A percentile compares a stretch with the other conserved stretches of the same genome.
These are phyloP conservation scores for Ivindomyrus marchei DNA, from an alignment of 2,113 vertebrate genomes.

Conservation along the genomic window DNA sequence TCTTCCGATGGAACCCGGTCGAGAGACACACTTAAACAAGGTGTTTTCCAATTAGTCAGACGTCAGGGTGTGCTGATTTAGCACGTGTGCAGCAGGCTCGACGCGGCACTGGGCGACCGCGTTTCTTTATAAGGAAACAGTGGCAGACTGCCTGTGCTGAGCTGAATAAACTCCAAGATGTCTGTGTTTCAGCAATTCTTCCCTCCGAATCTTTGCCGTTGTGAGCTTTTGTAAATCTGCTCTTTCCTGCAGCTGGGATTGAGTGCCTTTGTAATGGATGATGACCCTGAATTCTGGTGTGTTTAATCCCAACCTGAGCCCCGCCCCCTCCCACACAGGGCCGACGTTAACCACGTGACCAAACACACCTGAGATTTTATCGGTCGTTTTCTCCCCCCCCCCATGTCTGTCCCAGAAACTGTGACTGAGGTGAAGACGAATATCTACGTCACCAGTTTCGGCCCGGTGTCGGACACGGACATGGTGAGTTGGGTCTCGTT, in stretches of 20 bases:
- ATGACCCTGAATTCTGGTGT: not conserved
- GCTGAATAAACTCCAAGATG: not conserved
- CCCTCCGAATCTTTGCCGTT: not conserved
- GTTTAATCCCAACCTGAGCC: not conserved
- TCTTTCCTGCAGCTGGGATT: not conserved
- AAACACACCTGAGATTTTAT: not conserved
- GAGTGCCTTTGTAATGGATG: not conserved
- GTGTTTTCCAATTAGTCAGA: constrained; percentile 6
- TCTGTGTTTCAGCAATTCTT: not conserved
- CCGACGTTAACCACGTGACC: not conserved
- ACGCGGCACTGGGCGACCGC: not conserved
- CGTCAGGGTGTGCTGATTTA: not conserved
- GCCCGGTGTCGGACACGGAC: constrained; percentile 75
- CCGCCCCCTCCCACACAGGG: not conserved
- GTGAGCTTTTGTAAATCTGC: not conserved
- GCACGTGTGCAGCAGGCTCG: not conserved
- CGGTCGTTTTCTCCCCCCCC: not conserved
- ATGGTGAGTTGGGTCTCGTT: constrained; percentile 62
- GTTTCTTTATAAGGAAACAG: not conserved
- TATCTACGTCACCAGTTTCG: constrained; percentile 78
- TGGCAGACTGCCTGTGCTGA: not conserved
- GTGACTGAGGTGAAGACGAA: constrained; percentile 79
- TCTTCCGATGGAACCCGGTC: not conserved
- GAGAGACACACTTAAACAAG: not conserved
- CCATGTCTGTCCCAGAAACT: constrained; percentile 51